Evolutionary conservation across 1,140 invertebrate genomes (phyloP).

Genomic region (Ptiloglossa arizonensis): DNA sequence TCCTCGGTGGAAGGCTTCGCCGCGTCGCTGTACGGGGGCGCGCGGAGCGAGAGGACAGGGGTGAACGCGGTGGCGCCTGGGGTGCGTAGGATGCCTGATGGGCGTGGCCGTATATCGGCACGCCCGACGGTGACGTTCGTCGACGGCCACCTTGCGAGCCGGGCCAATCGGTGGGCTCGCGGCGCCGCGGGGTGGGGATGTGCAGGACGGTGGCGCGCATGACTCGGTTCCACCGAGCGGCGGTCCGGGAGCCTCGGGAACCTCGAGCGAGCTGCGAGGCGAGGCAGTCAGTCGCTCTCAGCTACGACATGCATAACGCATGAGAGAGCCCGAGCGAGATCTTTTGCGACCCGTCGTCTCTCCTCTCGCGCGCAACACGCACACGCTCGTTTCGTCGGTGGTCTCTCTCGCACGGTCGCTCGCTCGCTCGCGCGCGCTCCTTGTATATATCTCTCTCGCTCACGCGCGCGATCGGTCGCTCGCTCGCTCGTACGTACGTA

Average conservation of each 20-base stretch:
- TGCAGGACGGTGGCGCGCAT: slow-evolving; percentile 74
- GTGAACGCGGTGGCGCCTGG: slow-evolving; percentile 68
- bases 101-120: slow-evolving; percentile 60
- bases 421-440: not conserved
- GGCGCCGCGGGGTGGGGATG: slow-evolving; percentile 64
- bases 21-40: slow-evolving; percentile 65
- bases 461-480: slow-evolving; percentile 41
- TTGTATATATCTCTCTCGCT: slow-evolving; percentile 37
- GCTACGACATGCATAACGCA: slow-evolving; percentile 84
- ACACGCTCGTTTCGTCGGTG: not conserved
- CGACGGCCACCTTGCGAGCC: slow-evolving; percentile 80
- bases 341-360: slow-evolving; percentile 66
- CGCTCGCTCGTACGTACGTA: not conserved
- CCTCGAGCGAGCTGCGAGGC: slow-evolving; percentile 79
- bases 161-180: slow-evolving; percentile 67
- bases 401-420: not conserved
- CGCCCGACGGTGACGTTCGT: slow-evolving; percentile 77
- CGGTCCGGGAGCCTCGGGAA: slow-evolving; percentile 73
- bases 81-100: slow-evolving; percentile 58
- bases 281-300: slow-evolving; percentile 82
- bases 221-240: slow-evolving; percentile 69
- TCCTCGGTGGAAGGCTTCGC: not conserved
- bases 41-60: slow-evolving; percentile 63
- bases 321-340: slow-evolving; percentile 79
- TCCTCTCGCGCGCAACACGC: slow-evolving; percentile 55